Base-by-base conservation (phyloP, 2,888 invertebrate species). In the Tetramorium bicarinatum region DNA sequence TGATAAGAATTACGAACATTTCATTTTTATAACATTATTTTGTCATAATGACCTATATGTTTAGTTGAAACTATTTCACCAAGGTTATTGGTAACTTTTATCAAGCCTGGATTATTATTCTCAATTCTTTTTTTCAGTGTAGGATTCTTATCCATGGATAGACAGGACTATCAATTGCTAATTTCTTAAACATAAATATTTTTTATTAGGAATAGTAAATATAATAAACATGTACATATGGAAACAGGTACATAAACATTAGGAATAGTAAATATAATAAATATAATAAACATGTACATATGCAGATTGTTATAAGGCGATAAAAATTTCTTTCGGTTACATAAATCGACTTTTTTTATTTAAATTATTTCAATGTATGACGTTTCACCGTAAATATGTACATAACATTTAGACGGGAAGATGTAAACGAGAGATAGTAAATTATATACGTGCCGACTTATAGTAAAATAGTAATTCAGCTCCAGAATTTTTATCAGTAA, bases 401-500 rank as follows among this genome's bases (percentile, higher is more conserved):
- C 2, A 29, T 29, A 29, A 41, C n/a, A 66, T n/a, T 29, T 44
- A 52, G 38, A n/a, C 41, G 15, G 41, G n/a, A 54, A 54, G 41
- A 66, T 66, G 34, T n/a, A 34, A 34, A 3, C 29, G 3, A 34
- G 29, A 34, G 29, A 34, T 34, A 61, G 41, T 15, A 29, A n/a
- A n/a, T 44, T 29, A 54, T 18, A 56, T 59, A 67, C 54, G 38
- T 21, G 77, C 15, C 34, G 67, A 44, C 67, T 79, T 79, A n/a
- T 49, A 47, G 11, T 44, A 67, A 79, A 44, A 77, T 56, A 29
- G 34, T 56, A 56, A 79, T 79, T 21, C 15, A 52, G 66, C 25
- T 15, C 13, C 67, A 56, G 56, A 79, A 44, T 66, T 66, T 79
- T 69, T 69, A 69, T 67, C 67, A 47, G 67, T 52, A 41, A 15